phyloP scores from a whole-genome alignment of 2,113 vertebrate species.

The Mobula hypostoma region DNA sequence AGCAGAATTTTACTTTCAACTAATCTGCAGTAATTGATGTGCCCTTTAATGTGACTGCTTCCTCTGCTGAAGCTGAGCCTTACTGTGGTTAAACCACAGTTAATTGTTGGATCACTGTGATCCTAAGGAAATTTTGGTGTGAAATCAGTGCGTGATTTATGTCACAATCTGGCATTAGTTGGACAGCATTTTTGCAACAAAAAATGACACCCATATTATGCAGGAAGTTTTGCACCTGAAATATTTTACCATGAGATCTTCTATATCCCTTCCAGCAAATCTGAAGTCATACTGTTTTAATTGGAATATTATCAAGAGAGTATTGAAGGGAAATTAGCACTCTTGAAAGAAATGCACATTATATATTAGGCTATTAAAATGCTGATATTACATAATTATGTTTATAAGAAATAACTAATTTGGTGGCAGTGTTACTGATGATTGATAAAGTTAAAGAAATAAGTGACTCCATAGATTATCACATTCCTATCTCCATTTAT shows the following conservation, averaged over 20 bases:
- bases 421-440: neutral
- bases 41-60: too few species aligned
- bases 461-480: neutral
- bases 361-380: neutral
- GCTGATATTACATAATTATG: neutral
- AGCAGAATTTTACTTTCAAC: too few species aligned
- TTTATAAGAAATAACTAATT: neutral
- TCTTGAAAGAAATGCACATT: neutral
- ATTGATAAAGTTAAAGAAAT: constrained; percentile 1
- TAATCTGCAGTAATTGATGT: too few species aligned
- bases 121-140: too few species aligned
- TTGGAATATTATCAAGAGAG: neutral
- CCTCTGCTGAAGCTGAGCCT: too few species aligned
- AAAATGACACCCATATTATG: too few species aligned
- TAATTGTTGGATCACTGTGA: too few species aligned
- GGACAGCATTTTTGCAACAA: too few species aligned
- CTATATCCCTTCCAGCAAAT: neutral
- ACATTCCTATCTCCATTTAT: neutral
- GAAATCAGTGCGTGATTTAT: too few species aligned
- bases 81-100: too few species aligned
- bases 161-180: too few species aligned
- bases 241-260: neutral
- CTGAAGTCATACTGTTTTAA: neutral
- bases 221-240: neutral
- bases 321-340: neutral